Conservation (phyloP, 2,888 invertebrate genomes). For the Drosophila flavopinicola region DNA sequence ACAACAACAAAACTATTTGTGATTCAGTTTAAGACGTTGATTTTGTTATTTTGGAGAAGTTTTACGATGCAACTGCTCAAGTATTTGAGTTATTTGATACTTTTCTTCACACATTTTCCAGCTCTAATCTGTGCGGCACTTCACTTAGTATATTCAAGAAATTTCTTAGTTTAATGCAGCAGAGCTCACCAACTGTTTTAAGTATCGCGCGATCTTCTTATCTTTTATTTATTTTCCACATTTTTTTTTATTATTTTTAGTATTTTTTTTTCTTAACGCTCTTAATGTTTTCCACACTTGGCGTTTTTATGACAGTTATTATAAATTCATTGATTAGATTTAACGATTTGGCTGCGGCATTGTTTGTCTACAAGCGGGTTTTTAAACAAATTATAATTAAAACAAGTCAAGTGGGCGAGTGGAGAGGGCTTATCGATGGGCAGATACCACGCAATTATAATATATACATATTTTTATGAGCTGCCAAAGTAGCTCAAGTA, state of each 20-base stretch:
- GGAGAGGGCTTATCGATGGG: neutral
- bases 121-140: constrained; percentile 38
- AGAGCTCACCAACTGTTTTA: constrained; percentile 63
- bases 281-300: constrained; percentile 75
- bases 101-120: constrained; percentile 70
- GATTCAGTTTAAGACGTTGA: constrained; percentile 44
- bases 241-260: constrained; percentile 48
- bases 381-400: constrained; percentile 49
- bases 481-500: neutral
- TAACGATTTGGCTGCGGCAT: constrained; percentile 43
- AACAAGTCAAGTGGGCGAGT: neutral
- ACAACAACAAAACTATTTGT: constrained; percentile 24
- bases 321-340: constrained; percentile 71
- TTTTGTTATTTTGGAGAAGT: neutral
- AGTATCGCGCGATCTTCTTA: constrained; percentile 34
- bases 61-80: constrained; percentile 29
- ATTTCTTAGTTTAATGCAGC: constrained; percentile 55
- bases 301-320: constrained; percentile 65
- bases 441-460: neutral
- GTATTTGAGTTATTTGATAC: constrained; percentile 71
- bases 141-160: constrained; percentile 37
- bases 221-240: constrained; percentile 13
- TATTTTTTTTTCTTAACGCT: constrained; percentile 36
- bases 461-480: neutral
- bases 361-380: constrained; percentile 16